Evolutionary conservation across 2,113 vertebrate genomes (phyloP).

Genomic region (Bucco capensis): DNA sequence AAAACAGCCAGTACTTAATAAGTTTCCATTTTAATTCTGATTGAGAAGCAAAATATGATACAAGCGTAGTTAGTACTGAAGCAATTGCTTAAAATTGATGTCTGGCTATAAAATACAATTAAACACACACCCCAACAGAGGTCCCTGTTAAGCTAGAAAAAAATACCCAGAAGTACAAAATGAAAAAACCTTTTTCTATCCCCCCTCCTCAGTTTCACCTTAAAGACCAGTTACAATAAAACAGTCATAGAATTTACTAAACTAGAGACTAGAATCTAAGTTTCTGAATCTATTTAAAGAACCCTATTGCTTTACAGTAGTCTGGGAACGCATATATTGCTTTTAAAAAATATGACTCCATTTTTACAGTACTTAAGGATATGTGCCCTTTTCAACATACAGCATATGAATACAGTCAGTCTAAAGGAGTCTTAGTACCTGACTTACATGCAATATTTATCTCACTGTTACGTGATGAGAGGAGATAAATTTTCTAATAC

Average conservation of each 20-base stretch:
- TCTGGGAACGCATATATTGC: background rate
- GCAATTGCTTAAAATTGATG: background rate
- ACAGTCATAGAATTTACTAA: background rate
- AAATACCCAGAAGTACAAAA: background rate
- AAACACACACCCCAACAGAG: background rate
- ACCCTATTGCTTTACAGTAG: background rate
- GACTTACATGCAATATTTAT: conserved; percentile 15
- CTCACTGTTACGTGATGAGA: background rate
- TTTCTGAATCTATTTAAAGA: background rate
- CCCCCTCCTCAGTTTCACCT: background rate
- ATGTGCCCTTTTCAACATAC: background rate
- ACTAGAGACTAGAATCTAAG: background rate
- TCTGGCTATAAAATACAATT: background rate
- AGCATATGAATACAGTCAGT: background rate
- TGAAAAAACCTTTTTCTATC: background rate
- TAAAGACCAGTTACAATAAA: background rate
- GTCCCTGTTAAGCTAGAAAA: background rate
- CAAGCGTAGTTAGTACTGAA: background rate
- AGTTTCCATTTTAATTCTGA: conserved; percentile 29
- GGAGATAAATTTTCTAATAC: conserved; percentile 33
- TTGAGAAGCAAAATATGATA: conserved; percentile 5
- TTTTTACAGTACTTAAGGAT: background rate
- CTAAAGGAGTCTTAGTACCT: background rate
- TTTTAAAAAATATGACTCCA: background rate
- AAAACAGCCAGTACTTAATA: conserved; percentile 14